Percentiles rank a stretch among this genome's conserved stretches.
phyloP scores from a whole-genome alignment of 92 coral and sea anemone genomes.

The Epizoanthus scotinus region DNA sequence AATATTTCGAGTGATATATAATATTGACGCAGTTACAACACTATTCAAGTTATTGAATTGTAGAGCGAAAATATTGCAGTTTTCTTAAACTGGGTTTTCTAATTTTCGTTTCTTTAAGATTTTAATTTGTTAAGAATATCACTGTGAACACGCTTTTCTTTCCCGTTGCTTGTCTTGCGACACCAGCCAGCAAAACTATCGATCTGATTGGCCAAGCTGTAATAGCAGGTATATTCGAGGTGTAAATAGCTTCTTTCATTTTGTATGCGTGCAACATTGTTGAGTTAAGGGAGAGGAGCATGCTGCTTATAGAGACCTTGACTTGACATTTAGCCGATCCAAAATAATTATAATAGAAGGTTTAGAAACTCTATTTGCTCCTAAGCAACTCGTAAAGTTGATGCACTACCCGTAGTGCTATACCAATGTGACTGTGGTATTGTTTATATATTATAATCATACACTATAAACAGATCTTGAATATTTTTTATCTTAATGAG shows the following conservation, averaged over 20 bases:
- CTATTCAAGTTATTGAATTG: background rate
- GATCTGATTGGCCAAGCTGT: background rate
- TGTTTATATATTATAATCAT: conserved; percentile 1
- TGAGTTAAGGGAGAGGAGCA: background rate
- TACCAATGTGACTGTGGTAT: background rate
- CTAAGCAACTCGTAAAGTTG: conserved; percentile 7
- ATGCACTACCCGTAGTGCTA: background rate
- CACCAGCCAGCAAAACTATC: background rate
- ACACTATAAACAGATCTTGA: conserved; percentile 6
- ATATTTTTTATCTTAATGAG: conserved; percentile 20
- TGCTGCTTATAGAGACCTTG: background rate
- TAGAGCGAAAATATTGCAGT: background rate
- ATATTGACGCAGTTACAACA: background rate
- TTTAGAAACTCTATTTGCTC: conserved; percentile 4
- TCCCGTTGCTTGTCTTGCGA: background rate
- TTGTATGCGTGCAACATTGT: background rate
- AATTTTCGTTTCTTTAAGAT: background rate
- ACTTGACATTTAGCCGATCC: background rate
- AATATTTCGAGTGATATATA: background rate
- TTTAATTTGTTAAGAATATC: background rate
- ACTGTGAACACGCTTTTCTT: background rate
- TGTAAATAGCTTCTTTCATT: conserved; percentile 9
- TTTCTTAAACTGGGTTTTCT: background rate
- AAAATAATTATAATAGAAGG: background rate
- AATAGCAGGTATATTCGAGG: conserved; percentile 8